Base-by-base conservation (phyloP, 2,113 vertebrate species). In the Castor canadensis region DNA sequence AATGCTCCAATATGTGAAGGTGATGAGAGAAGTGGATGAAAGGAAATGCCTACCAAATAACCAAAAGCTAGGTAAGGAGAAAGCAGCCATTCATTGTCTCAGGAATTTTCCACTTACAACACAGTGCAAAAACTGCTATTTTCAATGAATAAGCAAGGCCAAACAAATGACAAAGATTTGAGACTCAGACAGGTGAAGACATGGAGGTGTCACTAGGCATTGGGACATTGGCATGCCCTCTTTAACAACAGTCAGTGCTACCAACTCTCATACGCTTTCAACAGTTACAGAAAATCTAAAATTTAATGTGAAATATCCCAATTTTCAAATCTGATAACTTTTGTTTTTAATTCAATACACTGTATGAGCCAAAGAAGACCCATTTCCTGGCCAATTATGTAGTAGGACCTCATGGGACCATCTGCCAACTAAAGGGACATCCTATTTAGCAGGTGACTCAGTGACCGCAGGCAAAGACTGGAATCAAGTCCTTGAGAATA, bases 201-300 rank as follows among this genome's bases (percentile, higher is more conserved):
- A 28, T 4, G 30, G 17, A 24, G 22, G 8, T 3, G 0, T 6
- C 13, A 6, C 4, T 1, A 52, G 1, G 6, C 0, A 0, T 4
- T 32, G 13, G 16, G 16, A 43, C 30, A 1, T 26, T 2, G 2
- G 22, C 5, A 6, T 7, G 22, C 4, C 9, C n/a, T 73, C 58
- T 66, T n/a, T 60, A 15, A 82, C 24, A 5, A 12, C 17, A 62
- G 2, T 49, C 7, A 2, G 11, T 40, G 15, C 22, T 62, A 26
- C 20, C 52, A 73, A 12, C 1, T 24, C 20, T 60, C 32, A 22
- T 9, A 52, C 43, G 81, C 28, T 40, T 79, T 82, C 8, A 72
- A 72, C 38, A 40, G n/a, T 62, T 30, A 28, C 11, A 62, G 3
- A 22, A 84, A 69, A 62, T 28, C 28, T 7, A 79, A 32, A 83